Conservation (phyloP, 2,797 vertebrate species). For the Peromyscus melanophrys region DNA sequence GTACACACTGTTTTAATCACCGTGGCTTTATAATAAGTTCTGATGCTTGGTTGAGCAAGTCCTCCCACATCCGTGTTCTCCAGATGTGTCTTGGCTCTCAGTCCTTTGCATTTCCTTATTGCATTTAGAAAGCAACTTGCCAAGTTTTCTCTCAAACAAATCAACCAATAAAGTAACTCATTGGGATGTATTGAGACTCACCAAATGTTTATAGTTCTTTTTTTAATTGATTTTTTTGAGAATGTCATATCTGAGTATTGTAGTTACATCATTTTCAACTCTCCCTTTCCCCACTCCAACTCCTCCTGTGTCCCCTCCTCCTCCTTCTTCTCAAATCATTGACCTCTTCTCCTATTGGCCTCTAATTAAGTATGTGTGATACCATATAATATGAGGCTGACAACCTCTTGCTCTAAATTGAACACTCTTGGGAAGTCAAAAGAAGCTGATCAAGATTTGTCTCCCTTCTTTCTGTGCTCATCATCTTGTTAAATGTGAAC, state of each 20-base stretch:
- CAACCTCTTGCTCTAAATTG: slow-evolving; percentile 27
- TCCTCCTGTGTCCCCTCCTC: neutral
- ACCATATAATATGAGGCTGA: neutral
- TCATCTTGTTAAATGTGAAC: slow-evolving; percentile 21
- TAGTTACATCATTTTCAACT: neutral
- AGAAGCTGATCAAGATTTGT: slow-evolving; percentile 42
- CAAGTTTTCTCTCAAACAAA: slow-evolving; percentile 49
- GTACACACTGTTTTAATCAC: slow-evolving; percentile 46
- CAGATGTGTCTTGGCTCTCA: slow-evolving; percentile 24
- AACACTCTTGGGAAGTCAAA: slow-evolving; percentile 57
- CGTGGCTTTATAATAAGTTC: slow-evolving; percentile 43
- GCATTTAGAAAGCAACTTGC: slow-evolving; percentile 55
- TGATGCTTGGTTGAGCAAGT: slow-evolving; percentile 34
- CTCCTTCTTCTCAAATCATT: neutral
- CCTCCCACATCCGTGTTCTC: slow-evolving; percentile 22
- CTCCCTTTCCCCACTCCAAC: neutral
- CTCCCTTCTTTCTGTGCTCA: slow-evolving; percentile 48
- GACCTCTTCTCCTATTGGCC: neutral
- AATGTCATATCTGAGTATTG: neutral
- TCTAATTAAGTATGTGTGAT: neutral
- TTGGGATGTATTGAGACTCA: neutral
- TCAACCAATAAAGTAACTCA: slow-evolving; percentile 41
- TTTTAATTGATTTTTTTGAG: neutral
- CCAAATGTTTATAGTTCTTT: slow-evolving; percentile 39
- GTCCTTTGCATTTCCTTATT: slow-evolving; percentile 36